Evolutionary conservation across 2,888 invertebrate species (phyloP).

Genomic region (Raillietiella orientalis): DNA sequence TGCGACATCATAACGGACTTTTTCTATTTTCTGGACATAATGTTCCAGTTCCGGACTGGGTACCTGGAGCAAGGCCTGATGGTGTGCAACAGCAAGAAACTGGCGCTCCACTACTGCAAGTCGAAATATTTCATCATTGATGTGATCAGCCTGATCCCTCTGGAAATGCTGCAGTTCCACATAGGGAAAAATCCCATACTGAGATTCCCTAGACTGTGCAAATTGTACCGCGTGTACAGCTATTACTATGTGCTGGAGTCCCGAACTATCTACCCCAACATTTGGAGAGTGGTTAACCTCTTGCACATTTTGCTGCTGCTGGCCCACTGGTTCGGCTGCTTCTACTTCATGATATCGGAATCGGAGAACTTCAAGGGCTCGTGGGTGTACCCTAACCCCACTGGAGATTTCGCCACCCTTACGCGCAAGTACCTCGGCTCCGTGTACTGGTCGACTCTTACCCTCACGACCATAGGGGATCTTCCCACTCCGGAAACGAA

Average conservation of each 20-base stretch:
- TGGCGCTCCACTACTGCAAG: conserved; percentile 56
- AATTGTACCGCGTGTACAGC: conserved; percentile 49
- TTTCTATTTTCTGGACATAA: conserved; percentile 56
- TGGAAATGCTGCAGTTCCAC: conserved; percentile 55
- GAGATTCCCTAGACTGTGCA: conserved; percentile 17
- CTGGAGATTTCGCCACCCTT: conserved; percentile 52
- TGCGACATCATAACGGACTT: conserved; percentile 59
- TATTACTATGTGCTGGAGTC: conserved; percentile 92
- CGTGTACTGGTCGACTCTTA: conserved; percentile 83
- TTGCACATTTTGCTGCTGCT: conserved; percentile 76
- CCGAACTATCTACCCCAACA: conserved; percentile 73
- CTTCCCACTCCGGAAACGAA: conserved; percentile 82
- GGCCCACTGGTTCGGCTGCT: conserved; percentile 93
- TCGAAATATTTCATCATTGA: conserved; percentile 59
- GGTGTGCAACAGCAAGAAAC: conserved; percentile 65
- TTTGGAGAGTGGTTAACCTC: conserved; percentile 78
- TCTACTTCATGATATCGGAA: conserved; percentile 76
- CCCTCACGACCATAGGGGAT: conserved; percentile 81
- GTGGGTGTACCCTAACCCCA: conserved; percentile 25
- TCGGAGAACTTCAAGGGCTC: conserved; percentile 39
- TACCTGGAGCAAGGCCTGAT: conserved; percentile 80
- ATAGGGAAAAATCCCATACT: conserved; percentile 54
- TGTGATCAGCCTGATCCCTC: conserved; percentile 40
- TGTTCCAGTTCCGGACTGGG: conserved; percentile 71
- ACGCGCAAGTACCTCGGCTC: conserved; percentile 78